Base-by-base conservation (phyloP, 2,888 invertebrate genomes). In the Sympetrum striolatum region DNA sequence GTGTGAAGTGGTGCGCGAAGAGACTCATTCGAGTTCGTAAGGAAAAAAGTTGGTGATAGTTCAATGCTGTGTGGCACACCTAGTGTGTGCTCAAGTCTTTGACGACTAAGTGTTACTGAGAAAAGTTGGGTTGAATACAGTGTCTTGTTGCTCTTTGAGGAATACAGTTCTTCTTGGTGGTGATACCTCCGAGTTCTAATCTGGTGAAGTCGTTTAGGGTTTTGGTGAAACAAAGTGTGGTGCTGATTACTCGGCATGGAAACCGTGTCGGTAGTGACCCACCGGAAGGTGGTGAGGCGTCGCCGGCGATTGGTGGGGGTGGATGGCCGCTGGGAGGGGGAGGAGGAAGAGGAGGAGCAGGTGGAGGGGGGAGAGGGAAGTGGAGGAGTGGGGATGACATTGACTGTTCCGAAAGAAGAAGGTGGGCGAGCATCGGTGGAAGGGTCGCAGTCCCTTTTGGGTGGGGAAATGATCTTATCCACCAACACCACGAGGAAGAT, bases 321-420 rank as follows among this genome's bases (percentile, higher is more conserved):
- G n/a, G 82, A 82, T 15, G 82, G 82, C 35, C 82, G 82, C 18
- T 82, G 82, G 90, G 64, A 80, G 37, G 90, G 73, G 73, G 31
- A 86, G 90, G 90, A 91, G 64, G 90, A 91, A 58, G 91, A 73
- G 73, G 90, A 91, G 80, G 81, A 90, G 81, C 15, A 80, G n/a
- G 81, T 73, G 90, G 91, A 90, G 37, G 90, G 39, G 60, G 39
- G 22, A 48, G 90, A 90, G 25, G 48, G 90, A 35, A 25, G 90
- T 90, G 92, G 92, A 91, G 92, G 44, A 6, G 44, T 44, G 44
- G 92, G 92, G 92, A 92, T 93, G 93, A 93, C 93, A 92, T 92
- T 91, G 92, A 92, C 60, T 90, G 31, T 60, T 64, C 60, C 48
- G 25, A 18, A 81, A 80, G 80, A 90, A 58, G 25, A 91, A 80